These are phyloP conservation scores for Pachyrhynchus sulphureomaculatus DNA, from an alignment of 1,140 invertebrate species.

Conservation along the genomic window DNA sequence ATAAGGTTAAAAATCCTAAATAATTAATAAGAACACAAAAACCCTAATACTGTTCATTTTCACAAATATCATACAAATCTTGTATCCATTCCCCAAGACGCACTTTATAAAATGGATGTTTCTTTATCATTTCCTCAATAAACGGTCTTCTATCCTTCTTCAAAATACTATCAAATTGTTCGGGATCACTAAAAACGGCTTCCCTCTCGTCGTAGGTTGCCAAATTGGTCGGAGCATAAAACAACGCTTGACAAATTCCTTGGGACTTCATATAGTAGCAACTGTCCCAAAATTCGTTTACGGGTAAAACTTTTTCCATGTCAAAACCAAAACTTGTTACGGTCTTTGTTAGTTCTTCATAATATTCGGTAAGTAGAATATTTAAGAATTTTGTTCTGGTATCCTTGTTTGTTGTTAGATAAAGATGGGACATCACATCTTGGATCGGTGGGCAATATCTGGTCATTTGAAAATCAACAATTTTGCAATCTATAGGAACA, in stretches of 20 bases:
- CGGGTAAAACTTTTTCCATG: constrained; percentile 29
- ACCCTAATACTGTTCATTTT: constrained; percentile 2
- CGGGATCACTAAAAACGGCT: constrained; percentile 25
- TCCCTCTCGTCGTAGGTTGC: constrained; percentile 18
- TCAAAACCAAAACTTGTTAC: constrained; percentile 22
- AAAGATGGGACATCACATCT: constrained; percentile 51
- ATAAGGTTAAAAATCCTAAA: too few relatives aligned
- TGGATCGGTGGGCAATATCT: constrained; percentile 53
- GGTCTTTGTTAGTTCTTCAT: constrained; percentile 33
- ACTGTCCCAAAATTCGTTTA: constrained; percentile 36
- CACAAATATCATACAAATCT: constrained; percentile 39
- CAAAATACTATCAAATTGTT: constrained; percentile 14
- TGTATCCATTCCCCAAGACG: constrained; percentile 32
- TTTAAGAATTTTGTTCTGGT: constrained; percentile 43
- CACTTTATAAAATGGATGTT: constrained; percentile 29
- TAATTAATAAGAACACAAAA: too few relatives aligned
- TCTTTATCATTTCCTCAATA: constrained; percentile 27
- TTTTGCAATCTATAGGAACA: constrained; percentile 45
- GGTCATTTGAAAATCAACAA: constrained; percentile 54
- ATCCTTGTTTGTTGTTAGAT: constrained; percentile 48
- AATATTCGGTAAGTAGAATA: constrained; percentile 35
- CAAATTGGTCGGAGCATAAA: constrained; percentile 38
- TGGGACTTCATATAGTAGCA: constrained; percentile 29
- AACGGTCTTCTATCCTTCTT: constrained; percentile 32
- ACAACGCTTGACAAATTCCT: constrained; percentile 23